phyloP scores from a whole-genome alignment of 2,797 vertebrate genomes.

The Aphelocoma californica region DNA sequence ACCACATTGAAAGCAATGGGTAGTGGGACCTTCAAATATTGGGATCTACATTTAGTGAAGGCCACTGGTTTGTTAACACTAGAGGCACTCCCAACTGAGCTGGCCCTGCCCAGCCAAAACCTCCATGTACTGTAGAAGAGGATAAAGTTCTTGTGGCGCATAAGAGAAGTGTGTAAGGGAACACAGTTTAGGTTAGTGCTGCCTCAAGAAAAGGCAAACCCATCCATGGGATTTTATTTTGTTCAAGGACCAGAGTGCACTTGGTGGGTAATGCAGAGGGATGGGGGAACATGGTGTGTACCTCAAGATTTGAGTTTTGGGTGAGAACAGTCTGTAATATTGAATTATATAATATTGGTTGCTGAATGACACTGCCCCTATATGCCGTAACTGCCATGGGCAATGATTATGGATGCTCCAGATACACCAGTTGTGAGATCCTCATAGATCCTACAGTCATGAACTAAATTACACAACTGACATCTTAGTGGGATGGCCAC shows the following conservation, averaged over 20 bases:
- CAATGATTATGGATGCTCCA: background rate
- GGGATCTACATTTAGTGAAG: background rate
- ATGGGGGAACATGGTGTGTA: background rate
- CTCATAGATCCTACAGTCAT: background rate
- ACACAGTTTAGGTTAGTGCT: background rate
- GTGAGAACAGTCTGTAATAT: background rate
- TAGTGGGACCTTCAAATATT: background rate
- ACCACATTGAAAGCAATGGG: background rate
- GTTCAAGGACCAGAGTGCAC: background rate
- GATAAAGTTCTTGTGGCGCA: background rate
- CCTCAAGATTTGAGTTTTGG: background rate
- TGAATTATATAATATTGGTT: background rate
- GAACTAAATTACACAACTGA: background rate
- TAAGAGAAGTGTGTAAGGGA: background rate
- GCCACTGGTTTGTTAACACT: background rate
- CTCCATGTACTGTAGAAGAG: background rate
- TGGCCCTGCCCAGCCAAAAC: background rate
- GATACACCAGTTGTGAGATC: background rate
- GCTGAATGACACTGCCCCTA: background rate
- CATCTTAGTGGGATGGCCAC: accelerated
- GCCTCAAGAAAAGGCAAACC: background rate
- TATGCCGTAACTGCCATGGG: background rate
- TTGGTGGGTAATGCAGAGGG: background rate
- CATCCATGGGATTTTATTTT: background rate
- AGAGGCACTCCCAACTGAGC: background rate